A percentile compares a stretch with the other conserved stretches of the same genome.
phyloP scores from a whole-genome alignment of 1,140 invertebrate species.

The Homalodisca vitripennis region DNA sequence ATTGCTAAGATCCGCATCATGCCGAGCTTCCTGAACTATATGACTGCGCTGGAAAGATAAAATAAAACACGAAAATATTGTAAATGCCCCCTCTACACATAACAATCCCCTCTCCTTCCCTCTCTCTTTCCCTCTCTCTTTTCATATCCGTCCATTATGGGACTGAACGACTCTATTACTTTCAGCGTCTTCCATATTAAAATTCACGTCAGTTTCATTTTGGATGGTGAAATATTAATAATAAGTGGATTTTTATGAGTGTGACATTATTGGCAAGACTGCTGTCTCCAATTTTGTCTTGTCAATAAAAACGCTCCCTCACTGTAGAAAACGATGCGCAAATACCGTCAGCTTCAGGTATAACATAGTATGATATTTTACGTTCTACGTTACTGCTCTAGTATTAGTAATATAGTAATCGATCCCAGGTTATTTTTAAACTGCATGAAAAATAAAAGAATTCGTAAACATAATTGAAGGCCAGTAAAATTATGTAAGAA shows the following conservation, averaged over 20 bases:
- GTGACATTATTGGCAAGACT: not conserved
- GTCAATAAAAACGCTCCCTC: not conserved
- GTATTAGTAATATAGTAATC: not conserved
- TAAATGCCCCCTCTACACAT: not conserved
- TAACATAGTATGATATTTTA: not conserved
- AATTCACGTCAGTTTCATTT: constrained; percentile 12
- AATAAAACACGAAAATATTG: constrained; percentile 8
- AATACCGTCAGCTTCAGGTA: not conserved
- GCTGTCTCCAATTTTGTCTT: not conserved
- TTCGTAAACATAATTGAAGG: not conserved
- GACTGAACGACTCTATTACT: constrained; percentile 1
- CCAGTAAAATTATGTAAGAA: not conserved
- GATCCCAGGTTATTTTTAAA: not conserved
- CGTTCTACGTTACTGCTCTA: not conserved
- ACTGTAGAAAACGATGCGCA: not conserved
- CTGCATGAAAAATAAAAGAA: not conserved
- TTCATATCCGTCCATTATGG: constrained; percentile 3
- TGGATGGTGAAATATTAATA: not conserved
- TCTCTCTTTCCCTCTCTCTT: not conserved
- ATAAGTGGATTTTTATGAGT: constrained; percentile 12
- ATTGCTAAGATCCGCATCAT: no score
- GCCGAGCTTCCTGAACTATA: no score
- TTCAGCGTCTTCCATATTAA: constrained; percentile 10
- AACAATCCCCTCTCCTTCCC: no score
- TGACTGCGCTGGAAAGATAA: not conserved